Evolutionary conservation across 2,888 invertebrate genomes (phyloP).

Genomic region (Pyralis farinalis): DNA sequence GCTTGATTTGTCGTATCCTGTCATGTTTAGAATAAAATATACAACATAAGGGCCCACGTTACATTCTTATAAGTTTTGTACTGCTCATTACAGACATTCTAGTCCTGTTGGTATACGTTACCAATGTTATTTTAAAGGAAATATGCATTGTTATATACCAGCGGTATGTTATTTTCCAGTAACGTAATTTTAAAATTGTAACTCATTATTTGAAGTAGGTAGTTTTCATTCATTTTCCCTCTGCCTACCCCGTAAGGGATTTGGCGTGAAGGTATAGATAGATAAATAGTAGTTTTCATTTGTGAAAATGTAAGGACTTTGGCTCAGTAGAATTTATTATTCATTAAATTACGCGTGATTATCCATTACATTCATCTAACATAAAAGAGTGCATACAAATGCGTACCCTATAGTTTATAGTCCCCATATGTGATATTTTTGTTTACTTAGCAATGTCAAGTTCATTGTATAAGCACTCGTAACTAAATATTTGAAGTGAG

Average conservation of each 20-base stretch:
- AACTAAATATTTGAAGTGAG: not conserved
- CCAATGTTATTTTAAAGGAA: constrained; percentile 29
- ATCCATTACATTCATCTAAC: constrained; percentile 39
- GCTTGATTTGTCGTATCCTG: too few relatives aligned
- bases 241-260: too few relatives aligned
- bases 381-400: constrained; percentile 37
- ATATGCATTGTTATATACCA: too few relatives aligned
- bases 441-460: constrained; percentile 26
- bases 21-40: too few relatives aligned
- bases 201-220: constrained; percentile 20
- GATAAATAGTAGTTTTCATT: too few relatives aligned
- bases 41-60: too few relatives aligned
- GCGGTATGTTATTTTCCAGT: too few relatives aligned
- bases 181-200: constrained; percentile 19
- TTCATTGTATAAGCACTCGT: constrained; percentile 3
- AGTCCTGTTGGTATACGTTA: constrained; percentile 38
- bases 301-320: constrained; percentile 31
- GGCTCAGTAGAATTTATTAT: constrained; percentile 52
- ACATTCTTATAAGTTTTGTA: constrained; percentile 9
- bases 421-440: constrained; percentile 64
- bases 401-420: constrained; percentile 49
- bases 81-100: constrained; percentile 45
- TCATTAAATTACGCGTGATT: constrained; percentile 35
- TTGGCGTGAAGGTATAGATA: too few relatives aligned
- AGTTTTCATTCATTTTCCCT: too few relatives aligned